phyloP scores from a whole-genome alignment of 64 coral and sea anemone species.

The Montipora capricornis region DNA sequence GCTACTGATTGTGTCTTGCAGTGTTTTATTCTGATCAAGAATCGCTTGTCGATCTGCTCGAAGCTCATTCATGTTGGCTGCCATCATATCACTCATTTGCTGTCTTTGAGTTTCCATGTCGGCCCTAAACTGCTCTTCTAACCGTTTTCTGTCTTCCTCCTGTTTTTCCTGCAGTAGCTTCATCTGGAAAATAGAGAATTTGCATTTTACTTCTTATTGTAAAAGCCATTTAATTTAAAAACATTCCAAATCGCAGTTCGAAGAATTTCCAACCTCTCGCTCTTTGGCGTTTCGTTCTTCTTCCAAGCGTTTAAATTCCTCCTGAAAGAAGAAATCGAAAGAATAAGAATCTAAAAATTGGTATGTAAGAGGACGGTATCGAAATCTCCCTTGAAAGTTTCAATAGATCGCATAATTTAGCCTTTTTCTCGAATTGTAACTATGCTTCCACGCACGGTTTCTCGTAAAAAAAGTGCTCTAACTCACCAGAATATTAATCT shows the following conservation, averaged over 20 bases:
- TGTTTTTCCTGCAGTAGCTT: constrained; percentile 6
- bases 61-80: constrained; percentile 74
- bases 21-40: constrained; percentile 20
- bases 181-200: constrained; percentile 41
- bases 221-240: neutral
- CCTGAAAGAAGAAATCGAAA: constrained; percentile 36
- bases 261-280: too few species aligned
- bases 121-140: constrained; percentile 75
- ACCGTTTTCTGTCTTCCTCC: constrained; percentile 38
- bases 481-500: too few species aligned
- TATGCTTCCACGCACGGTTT: too few species aligned
- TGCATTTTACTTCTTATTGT: neutral
- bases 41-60: constrained; percentile 34
- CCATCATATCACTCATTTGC: constrained; percentile 81
- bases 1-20: neutral
- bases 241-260: too few species aligned
- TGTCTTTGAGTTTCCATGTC: constrained; percentile 65
- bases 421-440: too few species aligned
- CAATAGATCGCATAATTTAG: too few species aligned
- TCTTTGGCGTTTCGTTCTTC: constrained; percentile 65
- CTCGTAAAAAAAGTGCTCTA: too few species aligned
- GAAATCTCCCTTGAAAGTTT: too few species aligned
- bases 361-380: neutral
- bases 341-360: neutral
- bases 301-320: constrained; percentile 74